Percentiles rank a stretch among this genome's conserved stretches.
phyloP scores from a whole-genome alignment of 1,140 invertebrate species.

The Brachionus manjavacas region DNA sequence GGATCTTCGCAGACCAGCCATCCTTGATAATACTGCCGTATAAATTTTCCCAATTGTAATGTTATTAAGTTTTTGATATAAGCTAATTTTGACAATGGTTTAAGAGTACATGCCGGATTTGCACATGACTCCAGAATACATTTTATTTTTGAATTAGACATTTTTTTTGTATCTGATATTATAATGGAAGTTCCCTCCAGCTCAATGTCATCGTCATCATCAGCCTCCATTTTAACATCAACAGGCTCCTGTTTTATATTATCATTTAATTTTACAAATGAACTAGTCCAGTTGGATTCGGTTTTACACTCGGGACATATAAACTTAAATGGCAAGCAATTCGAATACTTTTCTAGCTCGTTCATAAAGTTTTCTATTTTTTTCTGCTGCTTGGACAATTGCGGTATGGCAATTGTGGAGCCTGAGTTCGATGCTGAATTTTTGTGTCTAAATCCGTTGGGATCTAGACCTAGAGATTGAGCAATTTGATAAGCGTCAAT shows the following conservation, averaged over 20 bases:
- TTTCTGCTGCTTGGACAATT: conserved; percentile 34
- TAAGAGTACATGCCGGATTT: not conserved
- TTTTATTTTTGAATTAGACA: not conserved
- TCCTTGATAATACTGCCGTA: conserved; percentile 38
- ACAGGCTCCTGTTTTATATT: conserved; percentile 16
- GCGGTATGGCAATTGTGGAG: conserved; percentile 5
- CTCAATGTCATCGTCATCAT: conserved; percentile 19
- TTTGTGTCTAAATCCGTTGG: conserved; percentile 12
- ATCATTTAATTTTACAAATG: not conserved
- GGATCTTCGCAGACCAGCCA: conserved; percentile 41
- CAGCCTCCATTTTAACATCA: conserved; percentile 35
- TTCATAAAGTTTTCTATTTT: conserved; percentile 37
- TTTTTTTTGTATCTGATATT: conserved; percentile 1
- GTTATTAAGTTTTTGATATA: conserved; percentile 28
- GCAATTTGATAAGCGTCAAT: conserved; percentile 83
- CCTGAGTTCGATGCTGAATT: not conserved
- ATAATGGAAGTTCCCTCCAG: conserved; percentile 23
- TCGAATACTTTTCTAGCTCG: conserved; percentile 19
- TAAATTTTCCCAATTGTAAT: conserved; percentile 14
- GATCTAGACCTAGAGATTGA: conserved; percentile 69
- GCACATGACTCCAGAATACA: conserved; percentile 37
- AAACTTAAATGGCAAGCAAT: conserved; percentile 23
- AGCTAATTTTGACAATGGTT: not conserved
- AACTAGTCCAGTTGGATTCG: conserved; percentile 9
- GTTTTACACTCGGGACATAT: conserved; percentile 19